phyloP scores from a whole-genome alignment of 1,140 invertebrate species.

The Streblospio benedicti region DNA sequence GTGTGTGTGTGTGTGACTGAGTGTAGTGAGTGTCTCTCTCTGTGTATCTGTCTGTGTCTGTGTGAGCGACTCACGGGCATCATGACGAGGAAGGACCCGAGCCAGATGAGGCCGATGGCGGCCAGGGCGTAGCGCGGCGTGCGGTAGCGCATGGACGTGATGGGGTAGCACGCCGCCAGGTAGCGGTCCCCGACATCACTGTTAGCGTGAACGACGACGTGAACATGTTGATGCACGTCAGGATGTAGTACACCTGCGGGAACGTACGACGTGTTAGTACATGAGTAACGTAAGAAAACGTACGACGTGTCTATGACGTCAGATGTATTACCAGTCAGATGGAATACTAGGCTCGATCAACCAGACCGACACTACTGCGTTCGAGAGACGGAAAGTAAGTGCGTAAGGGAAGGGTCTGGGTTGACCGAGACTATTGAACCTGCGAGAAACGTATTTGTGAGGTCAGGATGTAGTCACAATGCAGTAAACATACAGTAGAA shows the following conservation, averaged over 20 bases:
- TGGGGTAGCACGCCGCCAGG: constrained; percentile 91
- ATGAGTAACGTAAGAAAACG: no score
- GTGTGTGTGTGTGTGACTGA: constrained; percentile 12
- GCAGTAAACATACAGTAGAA: no score
- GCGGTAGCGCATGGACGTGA: constrained; percentile 64
- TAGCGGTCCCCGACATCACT: constrained; percentile 94
- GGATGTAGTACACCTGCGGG: constrained; percentile 67
- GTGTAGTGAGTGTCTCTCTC: not conserved
- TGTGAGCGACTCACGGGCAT: not conserved
- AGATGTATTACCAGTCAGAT: no score
- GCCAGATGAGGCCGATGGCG: constrained; percentile 9
- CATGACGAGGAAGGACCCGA: constrained; percentile 5
- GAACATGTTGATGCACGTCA: constrained; percentile 90
- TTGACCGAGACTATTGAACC: no score
- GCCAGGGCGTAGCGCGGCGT: constrained; percentile 4
- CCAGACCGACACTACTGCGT: no score
- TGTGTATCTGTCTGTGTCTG: not conserved
- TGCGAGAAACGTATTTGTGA: no score
- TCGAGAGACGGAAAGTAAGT: no score
- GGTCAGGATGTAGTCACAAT: no score
- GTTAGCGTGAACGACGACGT: constrained; percentile 86
- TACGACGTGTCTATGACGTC: no score
- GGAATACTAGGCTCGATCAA: no score
- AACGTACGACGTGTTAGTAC: no score
- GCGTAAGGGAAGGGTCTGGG: no score